Conservation (phyloP, 1,140 invertebrate species). For the Penaeus japonicus region DNA sequence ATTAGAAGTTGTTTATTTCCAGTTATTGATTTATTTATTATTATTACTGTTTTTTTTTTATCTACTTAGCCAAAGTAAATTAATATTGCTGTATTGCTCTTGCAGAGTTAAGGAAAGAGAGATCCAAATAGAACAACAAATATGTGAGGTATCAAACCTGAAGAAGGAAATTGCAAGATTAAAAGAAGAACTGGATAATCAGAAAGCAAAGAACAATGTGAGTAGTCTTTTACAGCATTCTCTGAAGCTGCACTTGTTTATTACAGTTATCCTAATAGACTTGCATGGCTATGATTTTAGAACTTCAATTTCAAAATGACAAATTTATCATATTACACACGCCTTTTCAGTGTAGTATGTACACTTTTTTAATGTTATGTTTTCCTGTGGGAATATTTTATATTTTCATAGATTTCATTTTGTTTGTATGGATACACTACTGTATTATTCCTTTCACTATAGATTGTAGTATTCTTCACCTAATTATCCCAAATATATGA, state of each 20-base stretch:
- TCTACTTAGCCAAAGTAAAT: background rate
- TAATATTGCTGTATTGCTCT: background rate
- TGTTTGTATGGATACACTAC: too few species aligned
- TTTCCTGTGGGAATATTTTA: slow-evolving; percentile 27
- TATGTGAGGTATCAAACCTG: slow-evolving; percentile 29
- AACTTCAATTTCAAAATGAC: background rate
- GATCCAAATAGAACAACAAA: slow-evolving; percentile 42
- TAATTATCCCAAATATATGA: too few species aligned
- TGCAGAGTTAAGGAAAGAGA: slow-evolving; percentile 50
- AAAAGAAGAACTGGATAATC: slow-evolving; percentile 48
- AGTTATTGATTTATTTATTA: too few species aligned
- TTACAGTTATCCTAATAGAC: background rate
- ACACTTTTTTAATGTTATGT: background rate
- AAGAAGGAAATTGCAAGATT: slow-evolving; percentile 46
- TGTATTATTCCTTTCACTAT: too few species aligned
- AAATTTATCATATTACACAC: too few species aligned
- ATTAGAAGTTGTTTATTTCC: too few species aligned
- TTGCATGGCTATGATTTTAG: background rate
- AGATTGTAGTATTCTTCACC: too few species aligned
- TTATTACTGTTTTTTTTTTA: background rate
- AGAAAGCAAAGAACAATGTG: slow-evolving; percentile 47
- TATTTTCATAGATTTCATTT: background rate
- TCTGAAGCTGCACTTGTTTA: background rate
- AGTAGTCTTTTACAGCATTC: background rate
- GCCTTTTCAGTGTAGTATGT: background rate